A percentile compares a stretch with the other conserved stretches of the same genome.
Conservation (phyloP, 2,113 vertebrate genomes). For the Macquaria australasica region DNA sequence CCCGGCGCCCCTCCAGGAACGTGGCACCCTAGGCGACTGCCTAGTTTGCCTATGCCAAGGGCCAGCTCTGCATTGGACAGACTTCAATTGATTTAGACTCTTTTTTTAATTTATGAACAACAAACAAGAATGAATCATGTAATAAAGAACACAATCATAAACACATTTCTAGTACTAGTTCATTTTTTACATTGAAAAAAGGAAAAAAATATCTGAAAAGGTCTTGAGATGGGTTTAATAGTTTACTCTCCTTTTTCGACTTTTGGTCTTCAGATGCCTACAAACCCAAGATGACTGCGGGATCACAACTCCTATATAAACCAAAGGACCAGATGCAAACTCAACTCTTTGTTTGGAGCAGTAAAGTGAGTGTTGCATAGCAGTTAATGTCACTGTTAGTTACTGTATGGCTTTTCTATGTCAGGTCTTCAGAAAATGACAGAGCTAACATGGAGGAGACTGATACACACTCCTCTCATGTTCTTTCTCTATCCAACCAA, state of each 20-base stretch:
- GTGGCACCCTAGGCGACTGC: too few species aligned
- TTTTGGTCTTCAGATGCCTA: neutral
- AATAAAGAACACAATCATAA: neutral
- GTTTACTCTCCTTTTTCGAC: neutral
- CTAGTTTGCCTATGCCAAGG: too few species aligned
- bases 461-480: neutral
- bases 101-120: neutral
- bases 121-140: neutral
- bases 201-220: neutral
- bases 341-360: neutral
- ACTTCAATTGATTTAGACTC: neutral
- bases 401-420: neutral
- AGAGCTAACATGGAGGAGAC: conserved; percentile 11
- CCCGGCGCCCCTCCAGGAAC: too few species aligned
- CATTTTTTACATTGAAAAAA: neutral
- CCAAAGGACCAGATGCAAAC: neutral
- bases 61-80: too few species aligned
- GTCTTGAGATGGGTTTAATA: neutral
- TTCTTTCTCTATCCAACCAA: conserved; percentile 2
- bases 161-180: neutral
- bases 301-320: neutral
- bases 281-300: neutral
- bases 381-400: neutral
- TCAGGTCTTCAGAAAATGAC: neutral
- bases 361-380: neutral